phyloP scores from a whole-genome alignment of 1,140 invertebrate species.

The Eubasilissa regina region DNA sequence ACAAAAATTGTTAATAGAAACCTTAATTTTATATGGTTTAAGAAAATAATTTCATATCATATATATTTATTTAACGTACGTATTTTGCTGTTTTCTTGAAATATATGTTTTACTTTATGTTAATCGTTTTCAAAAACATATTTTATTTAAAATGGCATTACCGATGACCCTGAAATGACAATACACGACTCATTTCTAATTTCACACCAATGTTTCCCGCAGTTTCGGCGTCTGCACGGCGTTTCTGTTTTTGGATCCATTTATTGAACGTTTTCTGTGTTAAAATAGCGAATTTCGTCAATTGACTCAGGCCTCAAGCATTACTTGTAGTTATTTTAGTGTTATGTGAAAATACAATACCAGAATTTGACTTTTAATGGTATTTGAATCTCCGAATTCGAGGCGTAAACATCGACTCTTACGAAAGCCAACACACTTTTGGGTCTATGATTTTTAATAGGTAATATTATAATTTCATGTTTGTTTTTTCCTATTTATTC shows the following conservation, averaged over 20 bases:
- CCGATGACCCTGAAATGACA: constrained; percentile 51
- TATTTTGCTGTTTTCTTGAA: background rate
- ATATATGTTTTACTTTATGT: too few relatives aligned
- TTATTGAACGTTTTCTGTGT: constrained; percentile 48
- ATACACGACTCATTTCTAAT: constrained; percentile 42
- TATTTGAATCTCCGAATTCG: constrained; percentile 41
- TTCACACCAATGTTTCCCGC: constrained; percentile 50
- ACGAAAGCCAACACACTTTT: constrained; percentile 53
- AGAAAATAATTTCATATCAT: constrained; percentile 4
- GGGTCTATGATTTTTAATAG: constrained; percentile 54
- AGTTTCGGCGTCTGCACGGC: constrained; percentile 51
- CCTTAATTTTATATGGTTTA: constrained; percentile 11
- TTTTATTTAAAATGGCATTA: constrained; percentile 41
- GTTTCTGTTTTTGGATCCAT: constrained; percentile 50
- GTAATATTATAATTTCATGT: constrained; percentile 34
- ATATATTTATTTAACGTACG: background rate
- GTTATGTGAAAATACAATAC: constrained; percentile 45
- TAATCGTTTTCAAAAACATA: background rate
- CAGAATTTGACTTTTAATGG: constrained; percentile 28
- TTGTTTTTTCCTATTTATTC: constrained; percentile 31
- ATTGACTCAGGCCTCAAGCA: background rate
- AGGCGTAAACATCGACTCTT: constrained; percentile 54
- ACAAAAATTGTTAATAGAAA: constrained; percentile 17
- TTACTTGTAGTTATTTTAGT: constrained; percentile 36
- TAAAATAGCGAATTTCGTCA: constrained; percentile 37